These are phyloP conservation scores for Camponotus floridanus DNA, from an alignment of 1,140 invertebrate genomes.

Conservation along the genomic window DNA sequence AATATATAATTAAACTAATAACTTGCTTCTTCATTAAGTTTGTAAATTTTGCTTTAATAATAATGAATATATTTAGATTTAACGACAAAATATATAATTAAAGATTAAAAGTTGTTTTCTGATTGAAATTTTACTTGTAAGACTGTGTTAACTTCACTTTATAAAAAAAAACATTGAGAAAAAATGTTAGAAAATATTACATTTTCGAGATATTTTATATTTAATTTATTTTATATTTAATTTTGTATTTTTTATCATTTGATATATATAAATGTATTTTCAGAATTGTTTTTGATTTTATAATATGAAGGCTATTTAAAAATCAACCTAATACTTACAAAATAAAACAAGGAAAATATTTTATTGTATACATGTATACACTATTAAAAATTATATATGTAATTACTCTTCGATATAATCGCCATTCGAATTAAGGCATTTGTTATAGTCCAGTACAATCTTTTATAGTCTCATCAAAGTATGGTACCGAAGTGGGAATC, in stretches of 20 bases:
- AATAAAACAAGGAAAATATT: too few relatives aligned
- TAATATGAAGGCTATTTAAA: too few relatives aligned
- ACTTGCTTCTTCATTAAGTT: background rate
- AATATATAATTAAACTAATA: background rate
- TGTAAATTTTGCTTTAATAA: background rate
- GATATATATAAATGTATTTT: background rate
- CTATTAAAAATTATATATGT: too few relatives aligned
- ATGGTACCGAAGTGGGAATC: too few relatives aligned
- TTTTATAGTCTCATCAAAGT: too few relatives aligned
- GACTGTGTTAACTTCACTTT: background rate
- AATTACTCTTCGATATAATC: too few relatives aligned
- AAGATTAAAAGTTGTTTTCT: background rate
- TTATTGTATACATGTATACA: too few relatives aligned
- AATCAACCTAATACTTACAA: too few relatives aligned
- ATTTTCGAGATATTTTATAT: background rate
- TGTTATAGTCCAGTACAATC: too few relatives aligned
- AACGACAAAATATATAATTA: background rate
- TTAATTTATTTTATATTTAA: conserved; percentile 3
- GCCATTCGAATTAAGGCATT: too few relatives aligned
- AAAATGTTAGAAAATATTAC: background rate
- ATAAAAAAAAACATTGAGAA: background rate
- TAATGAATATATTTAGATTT: conserved; percentile 8
- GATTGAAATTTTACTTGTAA: conserved; percentile 4
- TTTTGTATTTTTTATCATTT: conserved; percentile 2
- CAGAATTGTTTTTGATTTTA: background rate